These are phyloP conservation scores for Tetrapedia diversipes DNA, from an alignment of 2,888 invertebrate species.

Conservation along the genomic window DNA sequence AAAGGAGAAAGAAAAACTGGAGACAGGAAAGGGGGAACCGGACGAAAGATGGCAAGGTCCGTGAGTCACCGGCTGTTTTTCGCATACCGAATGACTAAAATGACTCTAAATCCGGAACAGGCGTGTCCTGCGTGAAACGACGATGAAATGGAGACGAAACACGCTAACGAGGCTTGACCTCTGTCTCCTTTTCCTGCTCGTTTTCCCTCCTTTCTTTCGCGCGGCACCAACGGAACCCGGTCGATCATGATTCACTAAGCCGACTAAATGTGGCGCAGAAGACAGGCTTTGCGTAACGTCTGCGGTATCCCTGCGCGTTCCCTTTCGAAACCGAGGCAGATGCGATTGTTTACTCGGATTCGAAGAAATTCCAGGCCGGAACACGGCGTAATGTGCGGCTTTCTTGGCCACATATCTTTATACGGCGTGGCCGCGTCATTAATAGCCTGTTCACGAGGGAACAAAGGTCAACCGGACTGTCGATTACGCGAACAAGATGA, in stretches of 20 bases:
- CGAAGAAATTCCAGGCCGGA: slow-evolving; percentile 25
- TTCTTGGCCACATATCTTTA: slow-evolving; percentile 7
- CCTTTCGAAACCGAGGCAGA: slow-evolving; percentile 14
- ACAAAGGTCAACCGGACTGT: slow-evolving; percentile 35
- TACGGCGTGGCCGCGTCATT: slow-evolving; percentile 19
- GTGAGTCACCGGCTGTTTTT: slow-evolving; percentile 31
- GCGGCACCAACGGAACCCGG: neutral
- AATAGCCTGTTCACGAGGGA: slow-evolving; percentile 16
- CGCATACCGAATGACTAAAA: slow-evolving; percentile 24
- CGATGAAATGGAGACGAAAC: neutral
- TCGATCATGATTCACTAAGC: slow-evolving; percentile 47
- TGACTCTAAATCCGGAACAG: slow-evolving; percentile 40
- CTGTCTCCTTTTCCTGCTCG: neutral
- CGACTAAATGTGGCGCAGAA: slow-evolving; percentile 44
- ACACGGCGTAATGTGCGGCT: neutral
- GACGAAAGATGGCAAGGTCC: neutral
- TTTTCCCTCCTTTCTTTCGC: slow-evolving; percentile 1
- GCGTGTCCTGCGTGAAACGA: slow-evolving; percentile 28
- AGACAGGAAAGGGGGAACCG: neutral
- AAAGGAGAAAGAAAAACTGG: neutral
- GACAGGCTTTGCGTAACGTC: slow-evolving; percentile 35
- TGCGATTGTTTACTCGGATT: slow-evolving; percentile 22
- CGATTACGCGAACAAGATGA: slow-evolving; percentile 38
- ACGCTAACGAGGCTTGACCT: neutral
- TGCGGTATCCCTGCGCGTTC: slow-evolving; percentile 5